Base-by-base conservation (phyloP, 2,113 vertebrate species). In the Petrocephalus zakoni region DNA sequence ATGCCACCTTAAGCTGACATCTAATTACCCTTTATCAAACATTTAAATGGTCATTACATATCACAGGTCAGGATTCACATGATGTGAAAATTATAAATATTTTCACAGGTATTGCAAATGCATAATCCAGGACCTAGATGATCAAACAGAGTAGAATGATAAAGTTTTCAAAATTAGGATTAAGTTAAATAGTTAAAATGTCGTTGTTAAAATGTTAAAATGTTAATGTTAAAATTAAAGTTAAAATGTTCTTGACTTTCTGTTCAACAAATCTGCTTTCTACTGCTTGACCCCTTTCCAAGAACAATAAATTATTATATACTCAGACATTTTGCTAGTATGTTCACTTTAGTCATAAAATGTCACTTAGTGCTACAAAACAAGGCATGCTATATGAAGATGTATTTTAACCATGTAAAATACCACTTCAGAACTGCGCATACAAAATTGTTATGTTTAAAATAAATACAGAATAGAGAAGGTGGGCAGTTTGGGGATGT, bases 251-350 rank as follows among this genome's bases (percentile, higher is more conserved):
- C 1, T 49, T 75, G 13, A 37, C 29, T 78, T 78, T 78, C 72
- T 17, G 34, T 78, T 78, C 1, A 42, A 42, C 6, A 5, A 78
- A 75, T 75, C 29, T 75, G 68, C 5, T 75, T 75, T 19, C 34
- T 34, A 19, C 15, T 78, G 34, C 72, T 13, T 78, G 72, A 37
- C 68, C 90, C 87, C 91, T 94, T 94, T 95, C 92, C 93, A 92
- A 94, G 93, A 92, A 93, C 92, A 87, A 92, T 91, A 94, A 94
- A 91, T 93, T 93, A 95, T 94, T 91, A 93, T 95, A 95, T 93
- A 94, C 94, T 93, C 94, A 94, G 94, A 94, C 90, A 93, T 93
- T 92, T 91, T 85, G 90, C 90, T 91, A 93, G 94, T 94, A 94
- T 87, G 89, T 91, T 89, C 90, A 90, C 88, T 91, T 92, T 90